A percentile compares a stretch with the other conserved stretches of the same genome.
Evolutionary conservation across 2,888 invertebrate species (phyloP).

Genomic region (Diarsia brunnea): DNA sequence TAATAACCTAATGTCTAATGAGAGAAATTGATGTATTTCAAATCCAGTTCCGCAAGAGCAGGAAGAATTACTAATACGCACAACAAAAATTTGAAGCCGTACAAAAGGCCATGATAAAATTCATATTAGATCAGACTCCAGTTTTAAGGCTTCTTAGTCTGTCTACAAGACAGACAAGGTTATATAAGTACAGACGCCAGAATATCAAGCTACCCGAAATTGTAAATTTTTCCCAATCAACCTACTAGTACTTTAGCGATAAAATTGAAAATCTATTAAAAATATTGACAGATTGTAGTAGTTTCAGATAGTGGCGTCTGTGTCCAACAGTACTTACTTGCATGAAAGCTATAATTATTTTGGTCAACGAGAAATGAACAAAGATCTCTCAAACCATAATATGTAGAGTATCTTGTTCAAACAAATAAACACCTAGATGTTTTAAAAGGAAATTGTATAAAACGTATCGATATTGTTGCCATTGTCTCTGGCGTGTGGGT

Average conservation of each 20-base stretch:
- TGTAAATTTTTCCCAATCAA: too few relatives aligned
- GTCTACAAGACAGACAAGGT: slow-evolving; percentile 9
- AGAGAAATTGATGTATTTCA: slow-evolving; percentile 27
- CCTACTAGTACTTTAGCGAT: too few relatives aligned
- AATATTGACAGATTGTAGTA: too few relatives aligned
- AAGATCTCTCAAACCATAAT: slow-evolving; percentile 10
- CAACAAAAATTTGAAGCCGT: slow-evolving; percentile 1
- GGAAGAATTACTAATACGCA: not conserved
- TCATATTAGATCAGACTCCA: not conserved
- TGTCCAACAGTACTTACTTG: too few relatives aligned
- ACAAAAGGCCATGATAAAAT: not conserved
- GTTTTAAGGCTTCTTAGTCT: slow-evolving; percentile 17
- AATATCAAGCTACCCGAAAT: too few relatives aligned
- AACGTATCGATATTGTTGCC: slow-evolving; percentile 62
- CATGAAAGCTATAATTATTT: not conserved
- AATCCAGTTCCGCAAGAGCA: slow-evolving; percentile 17
- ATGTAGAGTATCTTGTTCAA: slow-evolving; percentile 9
- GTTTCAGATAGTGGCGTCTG: too few relatives aligned
- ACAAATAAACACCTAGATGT: slow-evolving; percentile 29
- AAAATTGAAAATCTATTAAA: too few relatives aligned
- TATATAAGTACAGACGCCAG: not conserved
- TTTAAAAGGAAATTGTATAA: slow-evolving; percentile 60
- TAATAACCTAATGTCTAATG: slow-evolving; percentile 37
- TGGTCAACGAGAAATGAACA: not conserved
- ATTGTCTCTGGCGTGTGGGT: slow-evolving; percentile 78